Base-by-base conservation (phyloP, 2,113 vertebrate genomes). In the Takifugu flavidus region DNA sequence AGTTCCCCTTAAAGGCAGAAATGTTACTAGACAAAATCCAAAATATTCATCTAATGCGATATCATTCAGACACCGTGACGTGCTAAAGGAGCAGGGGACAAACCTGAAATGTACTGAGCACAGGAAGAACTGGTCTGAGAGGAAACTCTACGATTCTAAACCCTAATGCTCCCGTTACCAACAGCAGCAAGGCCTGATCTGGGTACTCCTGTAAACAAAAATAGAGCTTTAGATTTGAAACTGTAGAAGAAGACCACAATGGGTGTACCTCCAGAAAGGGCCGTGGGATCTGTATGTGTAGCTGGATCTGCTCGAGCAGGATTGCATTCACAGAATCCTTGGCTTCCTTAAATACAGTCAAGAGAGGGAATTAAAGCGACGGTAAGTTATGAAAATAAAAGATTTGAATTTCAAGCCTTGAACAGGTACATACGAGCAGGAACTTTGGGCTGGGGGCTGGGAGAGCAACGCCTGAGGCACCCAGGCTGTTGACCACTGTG, bases 121-220 rank as follows among this genome's bases (percentile, higher is more conserved):
- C 58, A 1, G 69, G 59, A 3, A 88, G 50, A 13, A 60, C 53
- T 4, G 88, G 85, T 52, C 5, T 53, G 34, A 89, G 58, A 44
- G 57, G 1, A 0, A 27, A 54, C 1, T 46, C 1, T 3, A 67
- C 7, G 42, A 90, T 82, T 6, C 83, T 72, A 10, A 54, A 3
- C n/a, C 43, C 31, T 49, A 91, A 75, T 56, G 88, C 88, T 39
- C 82, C 85, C 0, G 75, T 87, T 6, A 82, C 80, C 71, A 91
- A 50, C 25, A 91, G 77, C 62, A 91, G 49, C 72, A 89, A 43
- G 7, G 88, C 83, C 71, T 91, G 89, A 46, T 88, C 73, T n/a
- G 88, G 86, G 59, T 86, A 88, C 25, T 51, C 66, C 89, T 91
- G 81, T 0, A 14, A 20, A 70, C 27, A 78, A 42, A 74, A 10